Evolutionary conservation across 2,113 vertebrate genomes (phyloP), one percentile per base, ranked within the genome.

Genomic region (Poicephalus meyeri): DNA sequence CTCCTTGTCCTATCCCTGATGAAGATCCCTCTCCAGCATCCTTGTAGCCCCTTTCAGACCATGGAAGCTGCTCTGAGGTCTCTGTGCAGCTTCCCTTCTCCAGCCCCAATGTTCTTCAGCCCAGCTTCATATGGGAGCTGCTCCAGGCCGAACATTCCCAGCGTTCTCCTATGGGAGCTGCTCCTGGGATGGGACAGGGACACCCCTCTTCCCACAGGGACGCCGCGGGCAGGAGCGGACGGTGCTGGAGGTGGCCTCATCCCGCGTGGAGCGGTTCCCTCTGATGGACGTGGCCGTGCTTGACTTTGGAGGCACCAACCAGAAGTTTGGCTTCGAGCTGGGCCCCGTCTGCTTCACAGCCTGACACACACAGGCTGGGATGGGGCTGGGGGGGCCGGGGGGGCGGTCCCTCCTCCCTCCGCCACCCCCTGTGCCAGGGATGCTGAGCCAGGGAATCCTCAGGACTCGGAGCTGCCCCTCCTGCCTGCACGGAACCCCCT

Each of bases 281-380:
- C 86, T 99, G 91, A 86, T 93, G 33, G 99, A 99, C 4, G 97
- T 99, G 64, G 98, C 98, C 3, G 93, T 98, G 4, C 29, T 73
- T 13, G 99, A 99, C 96, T 99, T 99, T 26, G 99, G 99, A 52
- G 98, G 96, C 58, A 93, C 84, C 89, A 98, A 98, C 96, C 99
- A 99, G 94, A 99, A 99, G 96, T 99, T 99, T 53, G 99, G 99
- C 72, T 99, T 99, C 94, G 97, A 99, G 93, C 97, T 99, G 39
- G 99, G 99, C 53, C 98, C 97, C 5, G 98, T 99, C 21, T 99
- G 99, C 97, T 99, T 99, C 92, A 97, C 91, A 53, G 98, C 99
- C 93, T 99, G 98, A 98, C 13, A 25, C 44, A 31, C 4, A 8
- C 7, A 33, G 72, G 61, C 44, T 11, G 64, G 73, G 52, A 44